These are phyloP conservation scores for Arctia plantaginis DNA, from an alignment of 2,888 invertebrate species.

Conservation along the genomic window DNA sequence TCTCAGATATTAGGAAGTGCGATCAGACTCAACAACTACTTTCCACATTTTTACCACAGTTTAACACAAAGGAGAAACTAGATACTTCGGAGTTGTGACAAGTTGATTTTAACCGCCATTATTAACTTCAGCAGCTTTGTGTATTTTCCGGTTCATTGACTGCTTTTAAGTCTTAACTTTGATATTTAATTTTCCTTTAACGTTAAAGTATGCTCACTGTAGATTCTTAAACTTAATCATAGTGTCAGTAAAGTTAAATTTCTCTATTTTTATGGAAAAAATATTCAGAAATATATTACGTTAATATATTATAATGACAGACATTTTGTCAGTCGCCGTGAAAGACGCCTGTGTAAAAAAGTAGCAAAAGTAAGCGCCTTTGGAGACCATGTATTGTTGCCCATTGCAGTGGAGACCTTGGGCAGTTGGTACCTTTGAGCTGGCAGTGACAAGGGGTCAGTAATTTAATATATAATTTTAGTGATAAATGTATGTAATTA, in stretches of 20 bases:
- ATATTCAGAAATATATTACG: too few relatives aligned
- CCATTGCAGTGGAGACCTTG: too few relatives aligned
- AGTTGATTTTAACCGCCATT: slow-evolving; percentile 14
- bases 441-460: too few relatives aligned
- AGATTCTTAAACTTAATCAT: background rate
- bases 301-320: too few relatives aligned
- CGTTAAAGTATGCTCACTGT: background rate
- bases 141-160: slow-evolving; percentile 12
- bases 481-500: too few relatives aligned
- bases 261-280: background rate
- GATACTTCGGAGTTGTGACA: slow-evolving; percentile 13
- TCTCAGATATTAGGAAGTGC: background rate
- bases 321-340: too few relatives aligned
- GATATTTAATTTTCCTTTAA: background rate
- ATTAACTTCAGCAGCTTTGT: slow-evolving; percentile 9
- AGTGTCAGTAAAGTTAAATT: background rate
- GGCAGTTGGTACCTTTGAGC: too few relatives aligned
- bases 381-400: too few relatives aligned
- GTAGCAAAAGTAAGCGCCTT: too few relatives aligned
- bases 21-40: background rate
- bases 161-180: slow-evolving; percentile 6
- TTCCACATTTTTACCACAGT: background rate
- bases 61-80: slow-evolving; percentile 6
- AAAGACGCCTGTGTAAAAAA: too few relatives aligned
- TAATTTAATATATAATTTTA: too few relatives aligned